Percentiles rank a stretch among this genome's conserved stretches.
Conservation (phyloP, 2,797 vertebrate species). For the Pseudotriccus pelzelni region DNA sequence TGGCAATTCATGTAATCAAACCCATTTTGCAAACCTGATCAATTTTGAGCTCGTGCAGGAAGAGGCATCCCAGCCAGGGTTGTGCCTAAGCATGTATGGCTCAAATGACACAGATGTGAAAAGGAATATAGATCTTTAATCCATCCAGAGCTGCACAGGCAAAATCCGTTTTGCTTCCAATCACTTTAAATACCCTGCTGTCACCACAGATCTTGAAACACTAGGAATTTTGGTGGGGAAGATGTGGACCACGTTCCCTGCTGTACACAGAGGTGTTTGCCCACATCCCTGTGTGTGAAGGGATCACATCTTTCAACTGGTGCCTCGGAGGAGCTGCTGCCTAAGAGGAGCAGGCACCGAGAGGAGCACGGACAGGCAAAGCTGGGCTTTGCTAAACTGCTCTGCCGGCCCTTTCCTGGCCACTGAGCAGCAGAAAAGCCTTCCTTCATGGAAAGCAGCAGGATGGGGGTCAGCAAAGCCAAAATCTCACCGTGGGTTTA, state of each 20-base stretch:
- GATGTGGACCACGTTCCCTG: not conserved
- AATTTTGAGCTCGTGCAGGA: not conserved
- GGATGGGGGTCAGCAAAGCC: not conserved
- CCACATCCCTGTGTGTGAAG: fast-evolving
- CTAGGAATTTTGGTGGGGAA: not conserved
- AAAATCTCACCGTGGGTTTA: not conserved
- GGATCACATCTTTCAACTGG: not conserved
- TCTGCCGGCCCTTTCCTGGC: not conserved
- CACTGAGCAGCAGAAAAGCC: not conserved
- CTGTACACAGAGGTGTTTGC: not conserved
- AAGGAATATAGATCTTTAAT: not conserved
- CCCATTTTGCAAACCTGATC: not conserved
- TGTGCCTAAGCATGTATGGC: not conserved
- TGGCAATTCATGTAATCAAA: not conserved
- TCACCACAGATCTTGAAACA: not conserved
- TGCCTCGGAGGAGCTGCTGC: not conserved
- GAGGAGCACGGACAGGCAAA: not conserved
- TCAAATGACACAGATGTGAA: not conserved
- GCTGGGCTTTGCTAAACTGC: not conserved
- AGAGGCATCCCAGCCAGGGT: not conserved
- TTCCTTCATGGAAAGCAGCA: not conserved
- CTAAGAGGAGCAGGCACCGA: not conserved
- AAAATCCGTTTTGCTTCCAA: not conserved
- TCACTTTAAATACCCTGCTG: not conserved
- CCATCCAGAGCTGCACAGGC: not conserved